Percentiles rank a stretch among this genome's conserved stretches.
phyloP scores from a whole-genome alignment of 2,888 invertebrate species.

The Acronicta leporina region DNA sequence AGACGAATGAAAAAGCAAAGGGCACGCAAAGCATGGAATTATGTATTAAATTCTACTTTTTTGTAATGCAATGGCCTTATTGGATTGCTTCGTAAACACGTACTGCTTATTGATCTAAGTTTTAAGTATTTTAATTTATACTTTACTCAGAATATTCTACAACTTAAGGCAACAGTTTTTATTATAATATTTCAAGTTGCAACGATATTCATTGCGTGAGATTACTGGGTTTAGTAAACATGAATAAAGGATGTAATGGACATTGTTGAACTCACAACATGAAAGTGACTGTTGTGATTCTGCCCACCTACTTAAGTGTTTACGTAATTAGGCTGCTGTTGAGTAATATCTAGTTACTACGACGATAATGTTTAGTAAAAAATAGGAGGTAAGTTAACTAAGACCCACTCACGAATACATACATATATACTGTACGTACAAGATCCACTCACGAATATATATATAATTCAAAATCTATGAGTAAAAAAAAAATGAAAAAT shows the following conservation, averaged over 20 bases:
- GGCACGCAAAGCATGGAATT: not conserved
- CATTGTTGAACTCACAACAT: not conserved
- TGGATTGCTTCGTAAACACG: too few relatives aligned
- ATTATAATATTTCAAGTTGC: not conserved
- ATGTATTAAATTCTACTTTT: slow-evolving; percentile 1
- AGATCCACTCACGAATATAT: too few relatives aligned
- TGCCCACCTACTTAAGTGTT: not conserved
- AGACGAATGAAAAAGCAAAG: slow-evolving; percentile 35
- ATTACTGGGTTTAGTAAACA: not conserved
- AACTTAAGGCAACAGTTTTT: not conserved
- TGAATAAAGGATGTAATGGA: not conserved
- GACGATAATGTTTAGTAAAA: not conserved
- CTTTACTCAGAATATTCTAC: not conserved
- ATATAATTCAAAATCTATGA: too few relatives aligned
- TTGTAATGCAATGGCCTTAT: not conserved
- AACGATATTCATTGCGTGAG: not conserved
- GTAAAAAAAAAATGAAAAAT: too few relatives aligned
- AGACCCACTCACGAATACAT: too few relatives aligned
- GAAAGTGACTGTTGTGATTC: not conserved
- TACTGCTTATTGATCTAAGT: too few relatives aligned
- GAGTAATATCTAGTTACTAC: not conserved
- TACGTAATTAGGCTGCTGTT: not conserved
- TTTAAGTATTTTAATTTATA: too few relatives aligned
- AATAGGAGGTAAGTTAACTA: not conserved
- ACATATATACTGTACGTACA: too few relatives aligned